Evolutionary conservation across 2,113 vertebrate species (phyloP).

Genomic region (Syngnathus scovelli): DNA sequence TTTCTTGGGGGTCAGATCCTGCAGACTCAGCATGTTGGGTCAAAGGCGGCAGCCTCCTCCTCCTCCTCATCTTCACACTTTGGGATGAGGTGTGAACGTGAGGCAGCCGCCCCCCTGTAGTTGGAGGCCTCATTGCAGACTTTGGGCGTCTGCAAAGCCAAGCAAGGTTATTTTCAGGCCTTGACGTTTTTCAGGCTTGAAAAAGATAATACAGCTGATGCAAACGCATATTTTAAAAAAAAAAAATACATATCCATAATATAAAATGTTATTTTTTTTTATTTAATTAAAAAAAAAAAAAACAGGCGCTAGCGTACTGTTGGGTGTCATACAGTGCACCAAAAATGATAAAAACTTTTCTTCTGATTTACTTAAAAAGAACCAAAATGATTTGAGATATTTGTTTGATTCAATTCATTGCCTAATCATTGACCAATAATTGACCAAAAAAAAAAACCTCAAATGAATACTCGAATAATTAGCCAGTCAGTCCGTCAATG

Average conservation of each 20-base stretch:
- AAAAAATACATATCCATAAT: too few relatives aligned
- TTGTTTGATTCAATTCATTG: too few relatives aligned
- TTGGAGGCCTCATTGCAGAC: conserved; percentile 35
- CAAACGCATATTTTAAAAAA: neutral
- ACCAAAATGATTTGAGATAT: too few relatives aligned
- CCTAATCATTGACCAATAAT: too few relatives aligned
- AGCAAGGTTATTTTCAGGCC: neutral
- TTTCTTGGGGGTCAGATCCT: neutral
- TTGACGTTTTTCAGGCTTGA: neutral
- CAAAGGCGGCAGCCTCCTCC: conserved; percentile 36
- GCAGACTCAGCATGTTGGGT: conserved; percentile 30
- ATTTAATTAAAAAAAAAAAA: too few relatives aligned
- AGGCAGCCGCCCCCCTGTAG: conserved; percentile 13
- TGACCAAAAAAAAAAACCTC: neutral
- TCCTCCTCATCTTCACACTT: conserved; percentile 43
- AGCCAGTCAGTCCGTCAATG: too few relatives aligned
- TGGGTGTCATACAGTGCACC: too few relatives aligned
- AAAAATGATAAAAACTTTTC: too few relatives aligned
- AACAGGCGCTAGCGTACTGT: too few relatives aligned
- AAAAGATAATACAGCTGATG: neutral
- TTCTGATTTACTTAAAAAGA: too few relatives aligned
- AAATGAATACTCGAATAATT: too few relatives aligned
- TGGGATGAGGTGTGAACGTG: conserved; percentile 35
- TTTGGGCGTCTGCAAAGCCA: neutral
- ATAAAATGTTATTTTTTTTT: too few relatives aligned